These are phyloP conservation scores for Brachypterus glaber DNA, from an alignment of 2,888 invertebrate genomes.

Conservation along the genomic window DNA sequence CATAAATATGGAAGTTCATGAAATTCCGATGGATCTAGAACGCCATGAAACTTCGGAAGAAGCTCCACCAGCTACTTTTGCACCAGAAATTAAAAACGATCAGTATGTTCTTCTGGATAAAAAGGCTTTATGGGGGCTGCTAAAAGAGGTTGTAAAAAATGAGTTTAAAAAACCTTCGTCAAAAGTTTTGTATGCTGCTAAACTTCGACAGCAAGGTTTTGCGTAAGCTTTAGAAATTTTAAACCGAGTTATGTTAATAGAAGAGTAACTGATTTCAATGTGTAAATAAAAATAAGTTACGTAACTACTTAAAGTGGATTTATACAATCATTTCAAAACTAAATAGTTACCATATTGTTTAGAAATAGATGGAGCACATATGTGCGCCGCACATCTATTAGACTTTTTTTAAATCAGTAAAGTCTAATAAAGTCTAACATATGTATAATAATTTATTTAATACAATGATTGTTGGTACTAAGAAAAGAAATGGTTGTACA, in stretches of 20 bases:
- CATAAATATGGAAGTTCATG: not conserved
- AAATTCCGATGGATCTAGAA: constrained; percentile 1
- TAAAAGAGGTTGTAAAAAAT: constrained; percentile 46
- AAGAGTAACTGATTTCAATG: no score
- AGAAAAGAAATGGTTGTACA: no score
- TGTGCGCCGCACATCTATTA: no score
- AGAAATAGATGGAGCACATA: no score
- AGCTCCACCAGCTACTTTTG: constrained; percentile 24
- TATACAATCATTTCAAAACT: not conserved
- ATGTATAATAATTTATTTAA: no score
- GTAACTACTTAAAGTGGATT: constrained; percentile 5
- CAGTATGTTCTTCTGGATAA: constrained; percentile 51
- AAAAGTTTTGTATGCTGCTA: constrained; percentile 21
- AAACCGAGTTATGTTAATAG: not conserved
- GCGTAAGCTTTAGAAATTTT: constrained; percentile 17
- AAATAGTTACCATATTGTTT: constrained; percentile 7
- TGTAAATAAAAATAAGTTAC: no score
- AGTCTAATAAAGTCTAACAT: no score
- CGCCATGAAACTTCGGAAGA: constrained; percentile 14
- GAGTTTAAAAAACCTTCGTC: constrained; percentile 21
- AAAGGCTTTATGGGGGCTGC: constrained; percentile 52
- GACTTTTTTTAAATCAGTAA: no score
- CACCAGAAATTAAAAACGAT: constrained; percentile 40
- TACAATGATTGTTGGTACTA: no score
- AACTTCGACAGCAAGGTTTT: constrained; percentile 23